Evolutionary conservation across 2,797 vertebrate species (phyloP).

Genomic region (Squalus acanthias): DNA sequence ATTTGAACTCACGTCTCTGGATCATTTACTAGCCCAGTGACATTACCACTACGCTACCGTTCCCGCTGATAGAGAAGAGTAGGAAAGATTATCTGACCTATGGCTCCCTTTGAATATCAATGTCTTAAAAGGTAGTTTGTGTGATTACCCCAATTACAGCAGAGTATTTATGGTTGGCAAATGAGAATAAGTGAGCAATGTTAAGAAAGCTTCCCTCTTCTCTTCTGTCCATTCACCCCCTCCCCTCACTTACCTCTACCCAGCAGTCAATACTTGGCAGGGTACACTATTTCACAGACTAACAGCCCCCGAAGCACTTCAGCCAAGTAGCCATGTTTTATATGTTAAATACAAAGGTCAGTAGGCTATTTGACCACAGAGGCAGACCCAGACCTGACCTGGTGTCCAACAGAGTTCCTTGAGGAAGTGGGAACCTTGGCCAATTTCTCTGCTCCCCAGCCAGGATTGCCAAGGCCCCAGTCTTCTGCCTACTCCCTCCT

Average conservation of each 20-base stretch:
- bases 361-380: not conserved
- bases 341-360: not conserved
- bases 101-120: not conserved
- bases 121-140: not conserved
- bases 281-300: not conserved
- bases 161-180: too few relatives aligned
- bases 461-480: not conserved
- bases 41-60: too few relatives aligned
- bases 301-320: not conserved
- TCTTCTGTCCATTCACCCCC: not conserved
- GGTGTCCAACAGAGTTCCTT: not conserved
- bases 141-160: not conserved
- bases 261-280: not conserved
- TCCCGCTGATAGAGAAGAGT: too few relatives aligned
- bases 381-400: not conserved
- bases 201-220: not conserved
- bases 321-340: not conserved
- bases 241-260: not conserved
- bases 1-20: too few relatives aligned
- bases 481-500: conserved; percentile 5
- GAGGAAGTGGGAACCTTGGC: not conserved
- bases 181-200: too few relatives aligned
- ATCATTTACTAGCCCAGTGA: too few relatives aligned
- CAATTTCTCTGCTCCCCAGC: not conserved
- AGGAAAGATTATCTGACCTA: not conserved